Conservation (phyloP, 2,797 vertebrate species). For the Etheostoma perlongum region DNA sequence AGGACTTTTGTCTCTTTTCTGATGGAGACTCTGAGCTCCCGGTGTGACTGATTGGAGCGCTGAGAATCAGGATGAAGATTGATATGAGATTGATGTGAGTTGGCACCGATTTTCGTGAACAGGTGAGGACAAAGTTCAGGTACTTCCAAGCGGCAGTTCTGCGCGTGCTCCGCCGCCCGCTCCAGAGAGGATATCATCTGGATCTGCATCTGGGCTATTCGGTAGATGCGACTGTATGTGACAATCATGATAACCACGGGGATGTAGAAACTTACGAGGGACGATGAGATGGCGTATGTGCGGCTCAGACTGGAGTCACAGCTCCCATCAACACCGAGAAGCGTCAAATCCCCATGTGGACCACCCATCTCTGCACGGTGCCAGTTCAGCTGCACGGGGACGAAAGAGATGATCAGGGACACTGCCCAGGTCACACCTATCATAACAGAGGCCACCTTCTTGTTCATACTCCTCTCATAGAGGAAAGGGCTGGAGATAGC, state of each 20-base stretch:
- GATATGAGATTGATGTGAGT: constrained; percentile 33
- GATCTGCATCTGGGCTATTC: constrained; percentile 81
- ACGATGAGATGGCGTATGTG: constrained; percentile 82
- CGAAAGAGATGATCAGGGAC: constrained; percentile 80
- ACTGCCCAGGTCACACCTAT: constrained; percentile 80
- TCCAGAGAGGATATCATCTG: constrained; percentile 78
- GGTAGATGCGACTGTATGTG: constrained; percentile 82
- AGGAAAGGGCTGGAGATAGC: constrained; percentile 81
- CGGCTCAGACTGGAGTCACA: constrained; percentile 81
- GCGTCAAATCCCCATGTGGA: not conserved
- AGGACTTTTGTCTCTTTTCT: constrained; percentile 81
- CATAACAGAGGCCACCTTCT: constrained; percentile 76
- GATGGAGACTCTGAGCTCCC: constrained; percentile 73
- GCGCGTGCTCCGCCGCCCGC: constrained; percentile 79
- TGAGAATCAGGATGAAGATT: constrained; percentile 15
- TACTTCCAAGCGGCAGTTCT: constrained; percentile 58
- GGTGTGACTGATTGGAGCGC: constrained; percentile 37
- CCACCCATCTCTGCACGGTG: constrained; percentile 69
- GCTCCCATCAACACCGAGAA: constrained; percentile 34
- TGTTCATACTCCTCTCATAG: constrained; percentile 81
- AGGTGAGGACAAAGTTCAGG: constrained; percentile 52
- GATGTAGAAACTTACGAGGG: constrained; percentile 83
- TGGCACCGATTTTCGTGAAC: constrained; percentile 43
- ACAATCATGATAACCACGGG: constrained; percentile 81
- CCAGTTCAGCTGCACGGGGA: constrained; percentile 82